phyloP scores from a whole-genome alignment of 1,140 invertebrate genomes.

The Drosophila pallidifrons region DNA sequence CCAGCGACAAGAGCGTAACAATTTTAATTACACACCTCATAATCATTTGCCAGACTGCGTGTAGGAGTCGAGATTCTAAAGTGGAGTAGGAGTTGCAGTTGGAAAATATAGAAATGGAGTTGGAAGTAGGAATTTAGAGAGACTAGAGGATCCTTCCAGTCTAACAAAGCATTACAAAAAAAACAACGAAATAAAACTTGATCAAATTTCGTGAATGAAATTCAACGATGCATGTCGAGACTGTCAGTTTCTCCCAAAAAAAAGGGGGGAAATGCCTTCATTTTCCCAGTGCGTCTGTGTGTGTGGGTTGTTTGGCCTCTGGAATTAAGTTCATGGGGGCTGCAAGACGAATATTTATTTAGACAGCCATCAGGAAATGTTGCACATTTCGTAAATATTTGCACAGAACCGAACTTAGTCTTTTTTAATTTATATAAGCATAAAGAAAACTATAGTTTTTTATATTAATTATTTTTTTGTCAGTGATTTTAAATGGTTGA shows the following conservation, averaged over 20 bases:
- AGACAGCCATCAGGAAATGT: constrained; percentile 64
- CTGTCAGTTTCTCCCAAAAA: not conserved
- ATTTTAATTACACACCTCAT: constrained; percentile 84
- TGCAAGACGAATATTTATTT: constrained; percentile 57
- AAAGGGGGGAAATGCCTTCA: not conserved
- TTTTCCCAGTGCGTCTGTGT: not conserved
- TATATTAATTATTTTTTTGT: not conserved
- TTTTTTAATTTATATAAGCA: not conserved
- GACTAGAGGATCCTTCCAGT: constrained; percentile 18
- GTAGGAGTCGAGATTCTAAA: constrained; percentile 18
- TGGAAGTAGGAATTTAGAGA: not conserved
- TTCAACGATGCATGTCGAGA: constrained; percentile 60
- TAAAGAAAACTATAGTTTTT: not conserved
- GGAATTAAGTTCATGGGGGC: constrained; percentile 7
- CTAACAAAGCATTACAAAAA: too few relatives aligned
- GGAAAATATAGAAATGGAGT: not conserved
- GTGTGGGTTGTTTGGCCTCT: constrained; percentile 42
- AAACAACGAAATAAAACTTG: constrained; percentile 22
- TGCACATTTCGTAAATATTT: constrained; percentile 24
- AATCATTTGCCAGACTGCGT: constrained; percentile 63
- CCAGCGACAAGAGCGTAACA: constrained; percentile 78
- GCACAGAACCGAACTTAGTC: constrained; percentile 5
- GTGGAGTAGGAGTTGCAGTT: constrained; percentile 17
- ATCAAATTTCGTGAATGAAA: constrained; percentile 67
- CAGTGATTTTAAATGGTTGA: too few relatives aligned